A percentile compares a stretch with the other conserved stretches of the same genome.
Conservation (phyloP, 2,888 invertebrate genomes). For the Dasypolia templi region DNA sequence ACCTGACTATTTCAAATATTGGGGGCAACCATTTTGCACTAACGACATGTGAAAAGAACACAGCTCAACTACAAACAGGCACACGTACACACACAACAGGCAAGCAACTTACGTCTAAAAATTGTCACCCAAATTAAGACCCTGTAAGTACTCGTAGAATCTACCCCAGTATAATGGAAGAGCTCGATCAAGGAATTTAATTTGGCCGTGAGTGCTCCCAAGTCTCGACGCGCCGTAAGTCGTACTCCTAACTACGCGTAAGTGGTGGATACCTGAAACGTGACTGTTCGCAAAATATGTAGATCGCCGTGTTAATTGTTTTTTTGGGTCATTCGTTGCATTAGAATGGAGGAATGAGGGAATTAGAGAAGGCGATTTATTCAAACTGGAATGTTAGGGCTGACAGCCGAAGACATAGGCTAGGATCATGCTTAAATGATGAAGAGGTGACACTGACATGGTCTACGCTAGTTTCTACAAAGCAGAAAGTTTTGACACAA, state of each 20-base stretch:
- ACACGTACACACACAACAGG: slow-evolving; percentile 8
- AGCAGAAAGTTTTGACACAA: not conserved
- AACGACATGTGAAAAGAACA: not conserved
- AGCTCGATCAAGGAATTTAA: slow-evolving; percentile 52
- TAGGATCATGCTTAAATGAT: no score
- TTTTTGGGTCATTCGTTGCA: slow-evolving; percentile 2
- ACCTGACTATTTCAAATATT: no score
- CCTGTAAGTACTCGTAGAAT: slow-evolving; percentile 29
- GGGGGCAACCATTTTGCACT: not conserved
- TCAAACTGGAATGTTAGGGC: not conserved
- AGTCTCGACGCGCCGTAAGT: slow-evolving; percentile 12
- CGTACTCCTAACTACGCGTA: slow-evolving; percentile 22
- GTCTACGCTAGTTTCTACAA: not conserved
- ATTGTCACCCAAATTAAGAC: slow-evolving; percentile 36
- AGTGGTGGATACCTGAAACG: slow-evolving; percentile 18
- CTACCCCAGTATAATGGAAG: slow-evolving; percentile 33
- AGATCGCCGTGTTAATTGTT: slow-evolving; percentile 12
- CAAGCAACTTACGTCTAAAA: slow-evolving; percentile 16
- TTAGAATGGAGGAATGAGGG: not conserved
- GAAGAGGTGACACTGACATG: not conserved
- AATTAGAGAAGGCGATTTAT: not conserved
- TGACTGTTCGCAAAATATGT: slow-evolving; percentile 38
- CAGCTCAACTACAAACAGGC: not conserved
- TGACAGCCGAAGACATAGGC: not conserved
- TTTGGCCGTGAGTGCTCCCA: slow-evolving; percentile 46